Conservation (phyloP, 2,888 invertebrate genomes). For the Mycalesis mineus region DNA sequence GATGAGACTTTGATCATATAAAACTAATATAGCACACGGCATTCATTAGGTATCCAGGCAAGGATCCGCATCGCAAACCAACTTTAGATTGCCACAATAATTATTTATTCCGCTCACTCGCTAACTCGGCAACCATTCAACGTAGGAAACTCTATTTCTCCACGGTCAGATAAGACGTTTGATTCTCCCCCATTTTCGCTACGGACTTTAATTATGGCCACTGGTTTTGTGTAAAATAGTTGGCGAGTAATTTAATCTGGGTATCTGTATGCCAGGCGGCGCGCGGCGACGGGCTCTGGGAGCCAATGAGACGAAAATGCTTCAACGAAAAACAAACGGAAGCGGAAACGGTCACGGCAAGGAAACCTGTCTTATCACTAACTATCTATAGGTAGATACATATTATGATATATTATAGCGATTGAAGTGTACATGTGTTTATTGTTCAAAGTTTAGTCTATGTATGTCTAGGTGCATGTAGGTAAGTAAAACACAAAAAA, state of each 20-base stretch:
- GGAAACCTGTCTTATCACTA: neutral
- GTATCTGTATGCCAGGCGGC: constrained; percentile 69
- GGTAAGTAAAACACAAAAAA: no score
- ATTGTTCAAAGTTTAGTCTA: neutral
- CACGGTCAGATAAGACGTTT: constrained; percentile 77
- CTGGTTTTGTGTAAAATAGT: constrained; percentile 78
- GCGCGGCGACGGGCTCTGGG: constrained; percentile 44
- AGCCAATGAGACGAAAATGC: constrained; percentile 35
- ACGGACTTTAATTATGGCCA: constrained; percentile 76
- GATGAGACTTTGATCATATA: no score
- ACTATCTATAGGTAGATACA: neutral
- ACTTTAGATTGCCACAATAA: constrained; percentile 73
- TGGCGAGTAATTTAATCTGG: constrained; percentile 75
- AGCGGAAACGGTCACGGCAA: neutral
- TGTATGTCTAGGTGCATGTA: no score
- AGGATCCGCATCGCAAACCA: constrained; percentile 49
- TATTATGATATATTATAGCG: no score
- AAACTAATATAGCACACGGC: constrained; percentile 46
- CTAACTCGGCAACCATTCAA: constrained; percentile 70
- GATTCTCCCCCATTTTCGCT: constrained; percentile 73
- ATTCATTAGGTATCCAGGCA: constrained; percentile 60
- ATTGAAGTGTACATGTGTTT: neutral
- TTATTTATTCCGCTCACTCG: constrained; percentile 78
- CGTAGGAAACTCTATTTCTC: constrained; percentile 74
- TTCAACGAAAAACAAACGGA: constrained; percentile 17